Evolutionary conservation across 2,888 invertebrate genomes (phyloP), one percentile per base, ranked within the genome.

Genomic region (Xylophagus ater): DNA sequence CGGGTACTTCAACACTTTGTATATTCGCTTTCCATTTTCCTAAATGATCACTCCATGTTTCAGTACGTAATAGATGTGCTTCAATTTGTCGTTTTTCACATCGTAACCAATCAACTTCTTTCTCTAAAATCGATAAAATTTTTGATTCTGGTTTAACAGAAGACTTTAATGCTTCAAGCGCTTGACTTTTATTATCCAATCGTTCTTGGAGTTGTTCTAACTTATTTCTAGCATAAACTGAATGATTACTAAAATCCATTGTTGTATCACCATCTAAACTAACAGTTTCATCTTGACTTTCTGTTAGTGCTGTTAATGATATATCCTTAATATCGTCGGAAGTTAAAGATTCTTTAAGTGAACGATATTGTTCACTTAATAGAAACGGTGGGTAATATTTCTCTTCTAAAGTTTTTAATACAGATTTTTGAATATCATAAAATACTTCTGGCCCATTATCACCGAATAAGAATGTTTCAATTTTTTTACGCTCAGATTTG

Each of bases 361-460:
- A 76, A 48, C 78, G 80, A 58, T 89, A 90, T 52, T 84, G 78
- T 47, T 87, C 84, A 55, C 88, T 89, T 42, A 88, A 74, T 38
- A 92, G 70, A 60, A 92, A 92, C 2, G 88, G 80, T 37, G 86
- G 81, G 62, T 89, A 92, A 61, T 88, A 85, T 60, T 88, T 84
- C 48, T 87, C 83, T 58, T 89, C 85, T 42, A 92, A 70, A 0
- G 79, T 78, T 53, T 79, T 77, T 9, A 83, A 73, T 7, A 90
- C 82, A 44, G 76, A 76, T 14, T 79, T 76, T 61, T 90, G 89
- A 14, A 88, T 84, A 59, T 87, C 84, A 54, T 82, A 86, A 62
- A 90, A 89, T 19, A 87, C 83, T 63, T 83, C 85, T 14, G 86
- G 86, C 1, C 87, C 87, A 53, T 81, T 81, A 58, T 92, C 85